phyloP scores from a whole-genome alignment of 2,888 invertebrate species.

The Gymnosoma rotundatum region DNA sequence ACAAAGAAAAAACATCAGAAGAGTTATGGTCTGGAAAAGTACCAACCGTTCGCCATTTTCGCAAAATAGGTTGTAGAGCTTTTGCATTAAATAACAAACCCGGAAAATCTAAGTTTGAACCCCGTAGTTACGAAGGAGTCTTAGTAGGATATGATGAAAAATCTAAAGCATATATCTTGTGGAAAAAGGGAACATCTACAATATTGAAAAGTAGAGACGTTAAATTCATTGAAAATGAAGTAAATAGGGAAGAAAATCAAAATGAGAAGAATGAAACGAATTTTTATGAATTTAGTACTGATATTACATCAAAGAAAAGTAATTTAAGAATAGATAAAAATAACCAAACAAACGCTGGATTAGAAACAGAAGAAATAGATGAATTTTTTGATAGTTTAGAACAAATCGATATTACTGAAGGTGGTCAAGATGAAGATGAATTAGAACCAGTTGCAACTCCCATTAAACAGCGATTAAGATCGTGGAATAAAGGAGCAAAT shows the following conservation, averaged over 20 bases:
- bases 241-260: neutral
- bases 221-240: slow-evolving; percentile 11
- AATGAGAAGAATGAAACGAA: neutral
- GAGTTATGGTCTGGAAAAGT: slow-evolving; percentile 28
- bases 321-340: neutral
- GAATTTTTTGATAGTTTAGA: slow-evolving; percentile 21
- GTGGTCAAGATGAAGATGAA: neutral
- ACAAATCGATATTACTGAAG: neutral
- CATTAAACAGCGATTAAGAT: slow-evolving; percentile 7
- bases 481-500: neutral
- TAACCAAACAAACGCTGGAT: neutral
- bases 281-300: neutral
- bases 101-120: slow-evolving; percentile 23
- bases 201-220: slow-evolving; percentile 24
- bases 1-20: slow-evolving; percentile 43
- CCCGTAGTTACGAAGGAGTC: slow-evolving; percentile 21
- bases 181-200: neutral
- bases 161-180: slow-evolving; percentile 16
- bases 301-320: too few species aligned
- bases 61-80: slow-evolving; percentile 15
- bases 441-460: neutral
- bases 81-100: slow-evolving; percentile 26
- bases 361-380: neutral
- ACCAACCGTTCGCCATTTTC: slow-evolving; percentile 8
- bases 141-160: slow-evolving; percentile 29